Percentiles rank a stretch among this genome's conserved stretches.
Evolutionary conservation across 2,888 invertebrate species (phyloP).

Genomic region (Pteria penguin): DNA sequence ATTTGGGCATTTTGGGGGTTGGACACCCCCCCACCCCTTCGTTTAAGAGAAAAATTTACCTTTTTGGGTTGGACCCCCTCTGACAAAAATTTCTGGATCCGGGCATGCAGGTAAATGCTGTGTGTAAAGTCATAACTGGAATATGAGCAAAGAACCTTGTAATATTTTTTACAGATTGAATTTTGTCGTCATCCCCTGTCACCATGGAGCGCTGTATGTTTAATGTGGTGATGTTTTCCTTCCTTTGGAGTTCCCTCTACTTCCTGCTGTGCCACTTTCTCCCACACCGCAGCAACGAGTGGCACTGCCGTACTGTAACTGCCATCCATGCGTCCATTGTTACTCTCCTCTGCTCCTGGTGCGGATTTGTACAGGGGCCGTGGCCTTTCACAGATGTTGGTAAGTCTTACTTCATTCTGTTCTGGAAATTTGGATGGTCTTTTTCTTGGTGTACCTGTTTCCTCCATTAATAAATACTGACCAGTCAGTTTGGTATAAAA

Average conservation of each 20-base stretch:
- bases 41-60: too few species aligned
- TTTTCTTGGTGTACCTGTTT: too few species aligned
- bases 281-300: constrained; percentile 68
- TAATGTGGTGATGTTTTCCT: constrained; percentile 51
- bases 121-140: too few species aligned
- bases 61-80: too few species aligned
- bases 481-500: too few species aligned
- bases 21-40: too few species aligned
- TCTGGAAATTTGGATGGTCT: too few species aligned
- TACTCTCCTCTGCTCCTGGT: constrained; percentile 61
- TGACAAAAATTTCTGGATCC: too few species aligned
- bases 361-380: constrained; percentile 73
- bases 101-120: too few species aligned
- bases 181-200: not conserved
- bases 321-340: constrained; percentile 70
- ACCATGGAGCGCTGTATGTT: constrained; percentile 25
- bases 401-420: constrained; percentile 44
- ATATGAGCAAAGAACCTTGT: too few species aligned
- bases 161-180: too few species aligned
- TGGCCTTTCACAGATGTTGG: constrained; percentile 77
- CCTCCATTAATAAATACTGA: not conserved
- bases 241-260: constrained; percentile 72
- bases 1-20: too few species aligned
- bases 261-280: constrained; percentile 61
- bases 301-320: constrained; percentile 76